Conservation (phyloP, 2,797 vertebrate genomes). For the Dipus sagitta region DNA sequence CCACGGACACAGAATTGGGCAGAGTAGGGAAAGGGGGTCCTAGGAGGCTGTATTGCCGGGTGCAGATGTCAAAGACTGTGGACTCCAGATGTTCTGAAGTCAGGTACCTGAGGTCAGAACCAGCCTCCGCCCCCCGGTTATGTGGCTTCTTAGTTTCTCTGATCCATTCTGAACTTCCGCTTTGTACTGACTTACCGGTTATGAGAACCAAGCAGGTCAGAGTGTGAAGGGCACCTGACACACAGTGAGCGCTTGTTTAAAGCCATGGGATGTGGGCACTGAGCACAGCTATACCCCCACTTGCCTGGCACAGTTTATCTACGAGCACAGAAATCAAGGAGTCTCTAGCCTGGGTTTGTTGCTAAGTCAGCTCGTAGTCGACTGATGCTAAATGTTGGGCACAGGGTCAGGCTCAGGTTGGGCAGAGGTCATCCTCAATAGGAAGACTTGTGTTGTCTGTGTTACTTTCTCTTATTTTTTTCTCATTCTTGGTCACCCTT, state of each 20-base stretch:
- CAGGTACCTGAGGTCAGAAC: neutral
- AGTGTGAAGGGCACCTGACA: neutral
- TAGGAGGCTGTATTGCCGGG: too few relatives aligned
- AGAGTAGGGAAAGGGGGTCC: neutral
- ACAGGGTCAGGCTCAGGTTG: neutral
- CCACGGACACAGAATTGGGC: neutral
- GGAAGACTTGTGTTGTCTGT: fast-evolving
- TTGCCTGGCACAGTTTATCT: neutral
- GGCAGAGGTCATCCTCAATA: neutral
- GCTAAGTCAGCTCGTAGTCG: neutral
- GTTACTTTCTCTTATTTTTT: too few relatives aligned
- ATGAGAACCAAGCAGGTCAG: neutral
- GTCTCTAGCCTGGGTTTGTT: neutral
- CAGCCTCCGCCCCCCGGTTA: neutral
- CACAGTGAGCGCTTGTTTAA: neutral
- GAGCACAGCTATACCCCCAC: neutral
- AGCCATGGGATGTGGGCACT: neutral
- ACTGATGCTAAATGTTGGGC: neutral
- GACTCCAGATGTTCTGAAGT: neutral
- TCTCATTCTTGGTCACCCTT: neutral
- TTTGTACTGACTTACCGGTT: neutral
- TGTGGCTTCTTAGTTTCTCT: neutral
- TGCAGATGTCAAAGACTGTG: neutral
- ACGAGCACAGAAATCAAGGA: neutral
- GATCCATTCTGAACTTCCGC: neutral